Evolutionary conservation across 2,797 vertebrate genomes (phyloP).

Genomic region (Austrolebias charrua): DNA sequence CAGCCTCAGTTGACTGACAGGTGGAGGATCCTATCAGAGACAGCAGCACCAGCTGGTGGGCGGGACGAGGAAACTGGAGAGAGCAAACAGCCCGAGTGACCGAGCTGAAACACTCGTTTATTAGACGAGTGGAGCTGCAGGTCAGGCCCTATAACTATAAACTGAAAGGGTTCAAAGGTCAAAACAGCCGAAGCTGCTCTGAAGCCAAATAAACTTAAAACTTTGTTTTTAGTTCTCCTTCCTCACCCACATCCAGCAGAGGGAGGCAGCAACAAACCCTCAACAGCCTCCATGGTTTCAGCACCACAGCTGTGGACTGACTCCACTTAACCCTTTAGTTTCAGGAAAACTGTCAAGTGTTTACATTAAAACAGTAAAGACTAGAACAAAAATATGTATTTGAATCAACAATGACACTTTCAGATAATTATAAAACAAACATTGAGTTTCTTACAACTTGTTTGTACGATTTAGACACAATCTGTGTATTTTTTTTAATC

Average conservation of each 20-base stretch:
- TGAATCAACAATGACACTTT: background rate
- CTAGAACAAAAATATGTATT: background rate
- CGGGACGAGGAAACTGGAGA: background rate
- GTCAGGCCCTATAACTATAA: background rate
- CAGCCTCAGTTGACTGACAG: background rate
- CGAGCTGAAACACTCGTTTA: conserved; percentile 23
- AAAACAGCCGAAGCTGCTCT: background rate
- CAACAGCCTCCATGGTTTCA: conserved; percentile 52
- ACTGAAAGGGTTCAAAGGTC: background rate
- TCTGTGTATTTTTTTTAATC: too few species aligned
- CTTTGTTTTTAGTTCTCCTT: background rate
- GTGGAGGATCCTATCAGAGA: too few species aligned
- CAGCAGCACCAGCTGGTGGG: conserved; percentile 7
- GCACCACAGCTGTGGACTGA: conserved; percentile 65
- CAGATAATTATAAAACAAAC: rapidly evolving
- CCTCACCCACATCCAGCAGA: conserved; percentile 38
- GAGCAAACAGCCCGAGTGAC: conserved; percentile 1
- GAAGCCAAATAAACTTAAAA: background rate
- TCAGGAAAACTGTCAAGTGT: conserved; percentile 27
- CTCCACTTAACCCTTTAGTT: conserved; percentile 68
- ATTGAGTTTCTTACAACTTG: background rate
- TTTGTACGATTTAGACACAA: background rate
- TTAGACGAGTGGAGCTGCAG: conserved; percentile 5
- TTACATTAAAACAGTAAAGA: conserved; percentile 15
- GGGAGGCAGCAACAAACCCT: conserved; percentile 57